Evolutionary conservation across 2,113 vertebrate species (phyloP).

Genomic region (Hippocampus mohnikei): DNA sequence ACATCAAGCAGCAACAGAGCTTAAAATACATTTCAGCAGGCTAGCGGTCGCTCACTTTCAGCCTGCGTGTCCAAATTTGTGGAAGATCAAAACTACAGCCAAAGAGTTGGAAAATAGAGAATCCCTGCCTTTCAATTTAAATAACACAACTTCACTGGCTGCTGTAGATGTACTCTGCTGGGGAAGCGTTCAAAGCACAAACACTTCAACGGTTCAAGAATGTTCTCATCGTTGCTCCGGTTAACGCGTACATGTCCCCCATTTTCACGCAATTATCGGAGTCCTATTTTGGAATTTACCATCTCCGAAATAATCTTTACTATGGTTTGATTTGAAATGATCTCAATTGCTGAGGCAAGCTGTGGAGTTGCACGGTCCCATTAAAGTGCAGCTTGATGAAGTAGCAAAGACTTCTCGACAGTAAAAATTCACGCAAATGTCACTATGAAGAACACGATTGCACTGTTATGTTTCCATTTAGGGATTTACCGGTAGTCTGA

Average conservation of each 20-base stretch:
- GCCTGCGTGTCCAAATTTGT: no score
- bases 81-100: no score
- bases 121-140: background rate
- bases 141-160: background rate
- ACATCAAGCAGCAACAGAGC: no score
- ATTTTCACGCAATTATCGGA: background rate
- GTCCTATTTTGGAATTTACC: background rate
- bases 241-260: background rate
- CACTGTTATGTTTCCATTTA: conserved; percentile 24
- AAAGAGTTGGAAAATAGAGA: no score
- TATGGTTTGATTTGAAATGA: background rate
- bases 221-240: background rate
- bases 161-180: background rate
- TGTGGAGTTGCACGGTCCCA: conserved; percentile 27
- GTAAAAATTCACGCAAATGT: conserved; percentile 11
- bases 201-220: background rate
- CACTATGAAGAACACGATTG: conserved; percentile 18
- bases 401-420: conserved; percentile 21
- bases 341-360: conserved; percentile 5
- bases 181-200: background rate
- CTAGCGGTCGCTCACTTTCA: no score
- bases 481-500: conserved; percentile 47
- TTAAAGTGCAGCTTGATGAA: conserved; percentile 44
- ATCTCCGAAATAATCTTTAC: background rate
- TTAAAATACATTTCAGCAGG: no score